Conservation (phyloP, 2,888 invertebrate species). For the Aleiodes testaceus region DNA sequence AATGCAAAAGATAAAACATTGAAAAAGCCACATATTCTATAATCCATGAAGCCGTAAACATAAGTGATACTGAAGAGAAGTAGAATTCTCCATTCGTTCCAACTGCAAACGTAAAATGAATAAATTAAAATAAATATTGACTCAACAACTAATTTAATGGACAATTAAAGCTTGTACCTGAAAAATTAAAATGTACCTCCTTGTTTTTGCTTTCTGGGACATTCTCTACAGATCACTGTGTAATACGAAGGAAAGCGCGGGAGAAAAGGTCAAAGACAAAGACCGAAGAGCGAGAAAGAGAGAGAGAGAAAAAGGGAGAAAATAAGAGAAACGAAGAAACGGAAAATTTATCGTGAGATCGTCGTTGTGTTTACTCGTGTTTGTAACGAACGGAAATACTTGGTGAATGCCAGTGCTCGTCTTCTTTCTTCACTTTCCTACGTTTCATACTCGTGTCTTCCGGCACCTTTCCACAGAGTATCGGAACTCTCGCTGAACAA, state of each 20-base stretch:
- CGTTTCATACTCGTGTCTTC: slow-evolving; percentile 14
- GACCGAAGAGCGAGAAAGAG: neutral
- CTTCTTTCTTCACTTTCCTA: slow-evolving; percentile 40
- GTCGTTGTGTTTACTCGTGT: slow-evolving; percentile 20
- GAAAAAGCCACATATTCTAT: too few species aligned
- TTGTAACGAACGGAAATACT: slow-evolving; percentile 28
- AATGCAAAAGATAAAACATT: too few species aligned
- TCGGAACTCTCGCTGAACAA: slow-evolving; percentile 6
- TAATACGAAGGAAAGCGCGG: slow-evolving; percentile 18
- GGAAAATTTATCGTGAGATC: slow-evolving; percentile 38
- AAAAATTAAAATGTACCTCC: neutral
- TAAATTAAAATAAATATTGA: too few species aligned
- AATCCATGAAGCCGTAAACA: too few species aligned
- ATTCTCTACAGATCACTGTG: neutral
- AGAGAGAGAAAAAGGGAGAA: neutral
- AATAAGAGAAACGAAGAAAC: neutral
- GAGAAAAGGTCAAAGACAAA: slow-evolving; percentile 8
- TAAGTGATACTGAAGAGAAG: too few species aligned
- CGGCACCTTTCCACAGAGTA: slow-evolving; percentile 15
- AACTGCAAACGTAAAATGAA: too few species aligned
- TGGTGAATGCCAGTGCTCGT: slow-evolving; percentile 18
- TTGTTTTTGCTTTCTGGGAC: neutral
- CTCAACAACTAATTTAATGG: too few species aligned
- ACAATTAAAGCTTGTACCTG: neutral
- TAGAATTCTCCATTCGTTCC: neutral